Evolutionary conservation across 2,113 vertebrate species (phyloP), one percentile per base, ranked within the genome.

Genomic region (Perca flavescens): DNA sequence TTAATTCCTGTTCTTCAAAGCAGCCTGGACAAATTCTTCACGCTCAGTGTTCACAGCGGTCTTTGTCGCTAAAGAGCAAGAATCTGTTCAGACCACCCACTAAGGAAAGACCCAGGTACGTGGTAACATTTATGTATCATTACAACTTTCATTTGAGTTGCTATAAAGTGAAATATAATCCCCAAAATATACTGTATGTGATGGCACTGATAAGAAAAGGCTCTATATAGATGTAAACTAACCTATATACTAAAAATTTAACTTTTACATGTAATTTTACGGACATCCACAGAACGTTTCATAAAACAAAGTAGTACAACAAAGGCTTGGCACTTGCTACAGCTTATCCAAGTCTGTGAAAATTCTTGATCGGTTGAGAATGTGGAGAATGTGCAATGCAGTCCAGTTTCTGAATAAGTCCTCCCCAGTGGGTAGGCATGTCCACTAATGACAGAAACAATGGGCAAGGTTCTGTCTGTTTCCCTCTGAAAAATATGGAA

Each of bases 281-380:
- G 4, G 66, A 83, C 74, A 70, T 74, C 88, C 74, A 84, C 69
- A 68, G 80, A 79, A 85, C 58, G 64, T 86, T 88, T 84, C 70
- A 81, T 72, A 74, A 90, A 93, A 90, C 80, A 91, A 91, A 89
- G 63, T 80, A 85, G 84, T 22, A 87, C 80, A 89, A 90, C 87
- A 92, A 88, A 83, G 72, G 62, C 63, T 86, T 57, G 86, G 84
- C 86, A 13, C 78, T 82, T 61, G 66, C 83, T 77, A 66, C 78
- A 78, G 87, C 84, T 84, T 57, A 22, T 90, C 89, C 84, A 86
- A 92, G 86, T 88, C 79, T 80, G 49, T 90, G 88, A 78, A 90
- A 89, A 91, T 87, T 91, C 85, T 91, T 90, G 83, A 89, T 91
- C 81, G 72, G 79, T 89, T 87, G 83, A 90, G 86, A 92, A 93